phyloP scores from a whole-genome alignment of 1,140 invertebrate species.

The Rhagoletis pomonella region DNA sequence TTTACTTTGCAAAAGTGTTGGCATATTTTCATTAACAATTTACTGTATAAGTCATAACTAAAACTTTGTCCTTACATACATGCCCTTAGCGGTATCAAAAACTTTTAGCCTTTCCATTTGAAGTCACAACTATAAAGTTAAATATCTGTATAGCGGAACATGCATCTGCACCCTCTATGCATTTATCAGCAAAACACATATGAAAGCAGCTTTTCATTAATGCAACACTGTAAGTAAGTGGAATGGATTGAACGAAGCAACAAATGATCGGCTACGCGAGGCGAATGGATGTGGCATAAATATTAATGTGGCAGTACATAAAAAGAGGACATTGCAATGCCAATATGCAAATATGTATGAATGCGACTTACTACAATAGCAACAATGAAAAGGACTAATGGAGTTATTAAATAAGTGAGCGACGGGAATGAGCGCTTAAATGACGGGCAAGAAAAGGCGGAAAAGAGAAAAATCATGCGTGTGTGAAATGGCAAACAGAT shows the following conservation, averaged over 20 bases:
- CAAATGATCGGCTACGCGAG: neutral
- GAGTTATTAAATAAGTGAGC: slow-evolving; percentile 9
- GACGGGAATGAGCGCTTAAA: neutral
- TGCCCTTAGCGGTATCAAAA: neutral
- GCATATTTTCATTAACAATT: neutral
- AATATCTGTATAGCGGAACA: too few species aligned
- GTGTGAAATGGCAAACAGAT: neutral
- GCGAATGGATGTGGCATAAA: slow-evolving; percentile 23
- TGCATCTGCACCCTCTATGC: too few species aligned
- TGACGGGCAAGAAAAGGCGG: too few species aligned
- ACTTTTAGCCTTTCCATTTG: neutral
- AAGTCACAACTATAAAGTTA: neutral
- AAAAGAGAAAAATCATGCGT: too few species aligned
- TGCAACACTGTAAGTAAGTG: too few species aligned
- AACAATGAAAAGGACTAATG: neutral
- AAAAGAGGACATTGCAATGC: neutral
- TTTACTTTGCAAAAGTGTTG: neutral
- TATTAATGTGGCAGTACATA: slow-evolving; percentile 5
- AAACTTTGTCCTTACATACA: neutral
- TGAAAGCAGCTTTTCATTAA: too few species aligned
- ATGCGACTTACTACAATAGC: neutral
- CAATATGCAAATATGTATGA: too few species aligned
- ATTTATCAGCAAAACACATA: too few species aligned
- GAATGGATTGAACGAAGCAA: neutral
- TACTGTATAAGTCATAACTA: neutral